A percentile compares a stretch with the other conserved stretches of the same genome.
phyloP scores from a whole-genome alignment of 2,113 vertebrate species.

The Anoplopoma fimbria region DNA sequence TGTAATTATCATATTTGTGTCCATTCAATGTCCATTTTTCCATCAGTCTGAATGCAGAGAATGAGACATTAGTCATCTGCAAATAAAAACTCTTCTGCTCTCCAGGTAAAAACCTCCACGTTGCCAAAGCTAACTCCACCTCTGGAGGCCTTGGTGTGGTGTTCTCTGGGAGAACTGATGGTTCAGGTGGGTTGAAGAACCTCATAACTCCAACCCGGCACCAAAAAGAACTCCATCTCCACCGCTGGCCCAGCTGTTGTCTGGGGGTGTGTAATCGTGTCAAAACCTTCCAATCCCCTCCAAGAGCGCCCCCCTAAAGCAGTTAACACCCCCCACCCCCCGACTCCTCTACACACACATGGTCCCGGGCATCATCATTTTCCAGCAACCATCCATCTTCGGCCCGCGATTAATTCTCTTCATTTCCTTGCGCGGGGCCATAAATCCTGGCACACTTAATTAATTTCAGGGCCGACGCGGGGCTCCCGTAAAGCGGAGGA shows the following conservation, averaged over 20 bases:
- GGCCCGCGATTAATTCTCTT: slow-evolving; percentile 97
- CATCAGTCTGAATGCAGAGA: slow-evolving; percentile 37
- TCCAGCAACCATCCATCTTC: slow-evolving; percentile 99
- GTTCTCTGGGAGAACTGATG: slow-evolving; percentile 3
- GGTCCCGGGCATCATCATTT: slow-evolving; percentile 95
- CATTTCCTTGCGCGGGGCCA: slow-evolving; percentile 93
- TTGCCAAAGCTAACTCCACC: slow-evolving; percentile 31
- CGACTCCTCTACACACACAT: slow-evolving; percentile 19
- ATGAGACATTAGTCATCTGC: slow-evolving; percentile 48
- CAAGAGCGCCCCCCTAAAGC: slow-evolving; percentile 93
- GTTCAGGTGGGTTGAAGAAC: slow-evolving; percentile 66
- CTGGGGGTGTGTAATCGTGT: slow-evolving; percentile 94
- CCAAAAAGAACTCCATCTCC: slow-evolving; percentile 83
- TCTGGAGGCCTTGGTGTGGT: background rate
- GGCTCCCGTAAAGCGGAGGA: slow-evolving; percentile 96
- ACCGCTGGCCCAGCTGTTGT: slow-evolving; percentile 90
- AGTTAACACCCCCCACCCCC: slow-evolving; percentile 83
- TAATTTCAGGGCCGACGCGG: slow-evolving; percentile 98
- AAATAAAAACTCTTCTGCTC: slow-evolving; percentile 19
- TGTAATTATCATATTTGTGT: slow-evolving; percentile 52
- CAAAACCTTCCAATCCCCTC: slow-evolving; percentile 87
- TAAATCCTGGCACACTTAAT: slow-evolving; percentile 99
- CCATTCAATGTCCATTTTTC: slow-evolving; percentile 41
- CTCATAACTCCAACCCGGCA: slow-evolving; percentile 67
- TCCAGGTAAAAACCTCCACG: slow-evolving; percentile 37